Evolutionary conservation across 1,140 invertebrate species (phyloP).

Genomic region (Bombus consobrinus): DNA sequence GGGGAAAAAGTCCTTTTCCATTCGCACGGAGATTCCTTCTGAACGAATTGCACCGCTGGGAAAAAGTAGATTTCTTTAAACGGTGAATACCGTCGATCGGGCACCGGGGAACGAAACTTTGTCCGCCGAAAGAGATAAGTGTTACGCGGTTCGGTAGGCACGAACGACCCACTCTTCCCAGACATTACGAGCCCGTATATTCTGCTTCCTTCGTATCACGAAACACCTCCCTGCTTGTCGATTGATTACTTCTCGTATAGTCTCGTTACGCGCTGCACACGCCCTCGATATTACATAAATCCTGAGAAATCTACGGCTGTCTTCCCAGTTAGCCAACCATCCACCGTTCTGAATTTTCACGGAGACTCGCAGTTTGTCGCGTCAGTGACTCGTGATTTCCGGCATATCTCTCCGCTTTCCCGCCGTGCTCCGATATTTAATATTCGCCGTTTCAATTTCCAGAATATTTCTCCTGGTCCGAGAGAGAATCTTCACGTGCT

Average conservation of each 20-base stretch:
- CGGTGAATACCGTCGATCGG: slow-evolving; percentile 50
- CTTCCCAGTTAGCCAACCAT: neutral
- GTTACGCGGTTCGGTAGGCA: slow-evolving; percentile 57
- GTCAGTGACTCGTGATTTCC: neutral
- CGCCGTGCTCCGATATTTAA: slow-evolving; percentile 18
- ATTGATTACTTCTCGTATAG: slow-evolving; percentile 7
- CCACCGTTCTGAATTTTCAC: neutral
- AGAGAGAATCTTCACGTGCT: neutral
- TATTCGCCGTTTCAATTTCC: slow-evolving; percentile 22
- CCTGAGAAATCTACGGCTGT: neutral
- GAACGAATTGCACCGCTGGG: slow-evolving; percentile 42
- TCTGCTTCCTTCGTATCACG: slow-evolving; percentile 20
- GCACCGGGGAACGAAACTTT: slow-evolving; percentile 37
- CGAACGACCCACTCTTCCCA: slow-evolving; percentile 1
- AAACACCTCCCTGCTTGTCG: neutral
- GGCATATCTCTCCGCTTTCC: too few relatives aligned
- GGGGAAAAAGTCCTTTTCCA: slow-evolving; percentile 51
- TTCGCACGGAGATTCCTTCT: slow-evolving; percentile 54
- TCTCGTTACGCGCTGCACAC: neutral
- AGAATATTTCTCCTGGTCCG: neutral
- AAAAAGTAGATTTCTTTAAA: slow-evolving; percentile 58
- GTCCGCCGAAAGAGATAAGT: slow-evolving; percentile 48
- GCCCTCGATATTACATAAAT: neutral
- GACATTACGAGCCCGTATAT: slow-evolving; percentile 27
- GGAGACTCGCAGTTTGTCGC: slow-evolving; percentile 1